A percentile compares a stretch with the other conserved stretches of the same genome.
phyloP scores from a whole-genome alignment of 2,888 invertebrate species.

The Amorpha juglandis region DNA sequence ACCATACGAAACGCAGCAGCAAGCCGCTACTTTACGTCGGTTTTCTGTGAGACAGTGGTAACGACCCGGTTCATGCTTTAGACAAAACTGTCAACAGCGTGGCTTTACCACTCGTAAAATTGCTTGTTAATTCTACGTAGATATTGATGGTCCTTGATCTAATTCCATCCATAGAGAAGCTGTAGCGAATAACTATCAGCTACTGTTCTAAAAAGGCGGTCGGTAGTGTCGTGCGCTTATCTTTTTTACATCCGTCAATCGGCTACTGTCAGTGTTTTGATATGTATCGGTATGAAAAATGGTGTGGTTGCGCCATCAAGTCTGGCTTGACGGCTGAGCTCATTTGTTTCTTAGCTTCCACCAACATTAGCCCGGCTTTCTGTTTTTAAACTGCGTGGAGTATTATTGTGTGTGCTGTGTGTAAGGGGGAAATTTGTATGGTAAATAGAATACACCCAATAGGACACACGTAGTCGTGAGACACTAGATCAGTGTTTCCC shows the following conservation, averaged over 20 bases:
- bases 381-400: background rate
- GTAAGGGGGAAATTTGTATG: no score
- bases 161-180: background rate
- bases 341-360: constrained; percentile 10
- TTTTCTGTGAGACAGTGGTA: no score
- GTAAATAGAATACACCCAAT: no score
- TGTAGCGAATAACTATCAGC: background rate
- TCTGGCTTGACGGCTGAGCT: background rate
- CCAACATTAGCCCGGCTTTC: background rate
- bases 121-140: no score
- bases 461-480: no score
- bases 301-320: constrained; percentile 35
- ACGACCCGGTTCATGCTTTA: no score
- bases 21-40: no score
- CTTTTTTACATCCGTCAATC: constrained; percentile 16
- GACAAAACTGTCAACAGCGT: no score
- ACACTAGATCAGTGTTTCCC: no score
- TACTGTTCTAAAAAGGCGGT: constrained; percentile 17
- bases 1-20: no score
- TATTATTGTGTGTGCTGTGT: background rate
- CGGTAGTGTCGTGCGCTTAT: constrained; percentile 16
- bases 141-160: no score
- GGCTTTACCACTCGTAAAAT: no score
- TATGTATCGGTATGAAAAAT: constrained; percentile 55
- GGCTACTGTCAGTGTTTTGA: constrained; percentile 19